phyloP scores from a whole-genome alignment of 64 coral and sea anemone genomes.

The Platygyra sinensis region DNA sequence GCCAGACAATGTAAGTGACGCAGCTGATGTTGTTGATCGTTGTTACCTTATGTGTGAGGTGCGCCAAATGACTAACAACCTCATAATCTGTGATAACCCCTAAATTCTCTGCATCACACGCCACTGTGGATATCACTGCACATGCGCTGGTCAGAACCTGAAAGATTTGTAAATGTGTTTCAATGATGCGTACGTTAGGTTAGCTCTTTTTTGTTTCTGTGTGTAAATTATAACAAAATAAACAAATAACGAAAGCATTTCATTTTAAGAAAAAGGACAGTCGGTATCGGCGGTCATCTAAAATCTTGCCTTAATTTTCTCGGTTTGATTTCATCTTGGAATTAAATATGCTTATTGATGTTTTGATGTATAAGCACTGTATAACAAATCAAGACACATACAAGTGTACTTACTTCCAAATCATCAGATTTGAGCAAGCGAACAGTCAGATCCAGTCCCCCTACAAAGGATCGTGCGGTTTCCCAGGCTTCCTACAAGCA shows the following conservation, averaged over 20 bases:
- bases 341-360: no score
- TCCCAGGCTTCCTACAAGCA: constrained; percentile 75
- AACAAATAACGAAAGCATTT: no score
- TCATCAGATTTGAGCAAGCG: constrained; percentile 71
- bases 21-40: not conserved
- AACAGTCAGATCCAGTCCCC: constrained; percentile 84
- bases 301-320: no score
- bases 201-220: no score
- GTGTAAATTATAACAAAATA: no score
- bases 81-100: constrained; percentile 86
- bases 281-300: no score
- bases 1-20: not conserved
- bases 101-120: constrained; percentile 80
- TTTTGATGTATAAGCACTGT: not conserved
- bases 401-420: constrained; percentile 52
- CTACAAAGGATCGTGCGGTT: constrained; percentile 86
- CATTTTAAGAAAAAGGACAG: no score
- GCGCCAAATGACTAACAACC: constrained; percentile 66
- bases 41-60: constrained; percentile 71
- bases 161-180: not conserved
- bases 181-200: no score
- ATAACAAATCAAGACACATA: not conserved
- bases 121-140: constrained; percentile 83
- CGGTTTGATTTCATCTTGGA: no score
- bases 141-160: constrained; percentile 86